phyloP scores from a whole-genome alignment of 2,113 vertebrate species.

The Anhinga rufa region DNA sequence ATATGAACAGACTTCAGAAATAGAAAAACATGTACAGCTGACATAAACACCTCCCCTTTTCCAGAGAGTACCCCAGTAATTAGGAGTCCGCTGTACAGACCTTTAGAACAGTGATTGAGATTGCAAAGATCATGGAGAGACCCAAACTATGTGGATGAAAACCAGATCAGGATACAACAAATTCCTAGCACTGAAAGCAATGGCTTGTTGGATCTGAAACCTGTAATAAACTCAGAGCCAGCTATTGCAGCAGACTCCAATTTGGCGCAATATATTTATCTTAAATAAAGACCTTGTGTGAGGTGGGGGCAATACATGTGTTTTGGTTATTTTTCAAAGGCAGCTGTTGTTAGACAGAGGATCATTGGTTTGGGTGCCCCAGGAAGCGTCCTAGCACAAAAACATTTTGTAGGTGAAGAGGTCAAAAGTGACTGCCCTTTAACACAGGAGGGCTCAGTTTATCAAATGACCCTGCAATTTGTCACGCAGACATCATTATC shows the following conservation, averaged over 20 bases:
- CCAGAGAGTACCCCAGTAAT: background rate
- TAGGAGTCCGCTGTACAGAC: background rate
- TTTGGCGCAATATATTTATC: background rate
- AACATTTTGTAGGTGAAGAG: slow-evolving; percentile 23
- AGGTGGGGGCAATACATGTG: background rate
- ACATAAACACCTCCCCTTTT: background rate
- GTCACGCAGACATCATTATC: background rate
- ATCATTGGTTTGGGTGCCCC: background rate
- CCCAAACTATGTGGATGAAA: background rate
- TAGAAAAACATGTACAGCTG: background rate
- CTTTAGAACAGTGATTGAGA: background rate
- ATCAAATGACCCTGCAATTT: background rate
- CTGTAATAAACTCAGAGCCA: background rate
- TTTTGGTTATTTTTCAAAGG: slow-evolving; percentile 23
- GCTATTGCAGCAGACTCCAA: background rate
- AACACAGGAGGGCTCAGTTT: background rate
- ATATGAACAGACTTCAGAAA: background rate
- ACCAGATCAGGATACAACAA: background rate
- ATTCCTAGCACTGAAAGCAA: background rate
- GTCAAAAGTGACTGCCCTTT: background rate
- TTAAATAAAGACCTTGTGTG: slow-evolving; percentile 4
- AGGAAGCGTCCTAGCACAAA: background rate
- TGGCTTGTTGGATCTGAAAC: background rate
- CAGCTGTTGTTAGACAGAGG: background rate
- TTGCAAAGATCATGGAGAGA: background rate